Base-by-base conservation (phyloP, 2,113 vertebrate genomes). In the Pedetes capensis region DNA sequence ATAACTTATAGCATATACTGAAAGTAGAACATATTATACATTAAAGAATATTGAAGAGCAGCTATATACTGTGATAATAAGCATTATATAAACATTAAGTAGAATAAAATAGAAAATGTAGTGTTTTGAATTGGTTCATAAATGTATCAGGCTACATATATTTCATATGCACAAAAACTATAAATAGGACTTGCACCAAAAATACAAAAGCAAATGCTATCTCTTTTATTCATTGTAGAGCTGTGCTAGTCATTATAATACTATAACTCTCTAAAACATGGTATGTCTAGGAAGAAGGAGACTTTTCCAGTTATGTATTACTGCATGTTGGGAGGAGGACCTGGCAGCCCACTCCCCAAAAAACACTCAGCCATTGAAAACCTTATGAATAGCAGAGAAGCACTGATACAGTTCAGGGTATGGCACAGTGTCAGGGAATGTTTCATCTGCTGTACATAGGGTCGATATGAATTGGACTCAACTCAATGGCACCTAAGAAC, bases 41-140 rank as follows among this genome's bases (percentile, higher is more conserved):
- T 63, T 88, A 93, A 88, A 81, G 17, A 95, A 86, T 76, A 91
- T 49, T 64, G 63, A 64, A 84, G 91, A 89, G 20, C 42, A 53
- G 49, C 49, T 66, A 27, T 68, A 76, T 80, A 90, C 10, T 85
- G 57, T 86, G 44, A 87, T 55, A 81, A 90, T 91, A 44, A 91
- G 74, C 7, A 71, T 57, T 86, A 42, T 89, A 89, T 89, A 95
- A 94, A 88, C 94, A 81, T 55, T 74, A 91, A 95, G 37, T 68
- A 87, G 55, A 74, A 92, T 42, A 86, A 82, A 75, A 95, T 59
- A 86, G 86, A 90, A 97, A 95, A 78, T n/a, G 59, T 55, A 44
- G n/a, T 95, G 92, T 95, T 98, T 98, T 97, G 96, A 98, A 98
- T 98, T 96, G 97, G 83, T 94, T 98, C 93, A 97, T 98, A 98